Base-by-base conservation (phyloP, 2,797 vertebrate species). In the Hapalemur alaotrensis region DNA sequence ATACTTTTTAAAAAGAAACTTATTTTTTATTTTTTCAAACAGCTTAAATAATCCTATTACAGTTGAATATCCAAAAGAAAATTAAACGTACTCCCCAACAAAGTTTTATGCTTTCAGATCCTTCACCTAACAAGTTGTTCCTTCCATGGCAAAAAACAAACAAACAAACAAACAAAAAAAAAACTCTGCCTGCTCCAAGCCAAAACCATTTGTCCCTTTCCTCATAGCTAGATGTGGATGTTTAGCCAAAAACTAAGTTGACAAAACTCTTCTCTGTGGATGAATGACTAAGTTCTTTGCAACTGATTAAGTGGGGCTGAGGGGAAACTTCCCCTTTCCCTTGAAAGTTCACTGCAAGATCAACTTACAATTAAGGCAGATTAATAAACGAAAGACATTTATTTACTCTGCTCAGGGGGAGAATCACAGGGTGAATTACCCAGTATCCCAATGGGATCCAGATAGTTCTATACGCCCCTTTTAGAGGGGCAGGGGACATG, bases 201-300 rank as follows among this genome's bases (percentile, higher is more conserved):
- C 3, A 13, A 76, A 38, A 12, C 4, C 11, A 3, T 7, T 6
- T 83, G 4, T 83, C 3, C 57, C 20, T 89, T 46, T 5, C 18
- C 75, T 25, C 5, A 2, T 1, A 13, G 48, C 13, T 59, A 41
- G 38, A 4, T 3, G 4, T 6, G 8, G 17, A 4, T 30, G 11
- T 35, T 5, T 13, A 25, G 32, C 50, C 38, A 11, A 17, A 32
- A 2, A 14, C 5, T 7, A 20, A 35, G 48, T 28, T 20, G 38
- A 57, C 38, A 41, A 48, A 46, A 41, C 30, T 15, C 32, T 32
- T 48, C 23, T 63, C 1, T 22, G 8, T 32, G 41, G 32, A 9
- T 20, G 0, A 38, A 72, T 18, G 25, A 81, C 52, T 61, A 70
- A 2, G 1, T 30, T 59, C 32, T 57, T 23, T n/a, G 22, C 28